Evolutionary conservation across 2,888 invertebrate genomes (phyloP).

Genomic region (Galeruca laticollis): DNA sequence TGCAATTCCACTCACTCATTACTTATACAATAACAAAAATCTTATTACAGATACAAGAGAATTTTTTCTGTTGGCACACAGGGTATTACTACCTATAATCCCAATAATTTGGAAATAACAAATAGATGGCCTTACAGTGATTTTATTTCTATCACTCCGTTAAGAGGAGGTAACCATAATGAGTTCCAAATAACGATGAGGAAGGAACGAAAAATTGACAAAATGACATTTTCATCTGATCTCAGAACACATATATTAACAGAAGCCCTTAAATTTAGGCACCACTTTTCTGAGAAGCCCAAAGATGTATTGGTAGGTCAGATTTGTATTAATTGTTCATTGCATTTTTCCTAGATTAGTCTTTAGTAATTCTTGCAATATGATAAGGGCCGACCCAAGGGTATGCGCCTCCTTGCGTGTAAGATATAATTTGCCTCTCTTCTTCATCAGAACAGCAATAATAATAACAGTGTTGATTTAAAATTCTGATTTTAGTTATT

Average conservation of each 20-base stretch:
- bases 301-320: conserved; percentile 78
- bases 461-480: too few species aligned
- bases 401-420: too few species aligned
- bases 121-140: conserved; percentile 86
- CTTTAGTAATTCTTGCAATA: too few species aligned
- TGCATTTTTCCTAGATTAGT: neutral
- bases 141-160: conserved; percentile 58
- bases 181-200: conserved; percentile 88
- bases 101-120: conserved; percentile 88
- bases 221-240: conserved; percentile 97
- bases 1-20: conserved; percentile 40
- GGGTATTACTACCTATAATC: conserved; percentile 98
- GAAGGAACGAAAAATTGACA: conserved; percentile 91
- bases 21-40: conserved; percentile 12
- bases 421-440: too few species aligned
- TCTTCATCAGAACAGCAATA: too few species aligned
- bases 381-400: too few species aligned
- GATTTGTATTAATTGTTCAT: neutral
- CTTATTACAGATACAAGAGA: conserved; percentile 84
- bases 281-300: conserved; percentile 84
- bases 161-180: conserved; percentile 69
- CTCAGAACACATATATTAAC: conserved; percentile 93
- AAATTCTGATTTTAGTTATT: too few species aligned
- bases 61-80: conserved; percentile 96
- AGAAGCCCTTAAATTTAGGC: conserved; percentile 86